Evolutionary conservation across 2,888 invertebrate genomes (phyloP), one percentile per base, ranked within the genome.

Genomic region (Drosophila neutralis): DNA sequence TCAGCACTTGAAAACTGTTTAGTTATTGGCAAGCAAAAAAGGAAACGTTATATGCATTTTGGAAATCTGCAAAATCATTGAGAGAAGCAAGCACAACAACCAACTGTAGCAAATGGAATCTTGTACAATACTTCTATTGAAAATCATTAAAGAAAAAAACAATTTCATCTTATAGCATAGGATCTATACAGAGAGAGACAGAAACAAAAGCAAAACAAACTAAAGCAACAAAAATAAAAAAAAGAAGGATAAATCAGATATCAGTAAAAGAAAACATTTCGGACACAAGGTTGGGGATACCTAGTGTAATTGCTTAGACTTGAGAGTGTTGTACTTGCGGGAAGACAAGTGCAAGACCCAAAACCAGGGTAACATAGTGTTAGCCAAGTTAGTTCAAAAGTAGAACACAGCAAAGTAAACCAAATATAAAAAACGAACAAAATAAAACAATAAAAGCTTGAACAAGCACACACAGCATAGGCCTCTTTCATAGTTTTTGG

Each of bases 281-380:
- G 87, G 84, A 74, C 79, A 82, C 73, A 81, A 83, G 83, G 79
- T 89, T 86, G 92, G 91, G 91, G 91, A 91, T 91, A 92, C 91
- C 90, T 83, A 91, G 91, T 91, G 91, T 91, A 91, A 92, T 91
- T 91, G 91, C 92, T 91, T 80, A 87, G 88, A 87, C 73, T 73
- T 76, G 67, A 70, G 89, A 76, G 91, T 78, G 63, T 77, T 90
- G 87, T 76, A 82, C 87, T 86, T 86, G 86, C 74, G 62, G 59
- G 82, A 79, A 86, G 79, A 76, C 87, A 80, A 88, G 87, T 83
- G 86, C 89, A 89, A 80, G 68, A 80, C 89, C 76, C 75, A 74
- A 81, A 64, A 59, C 49, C 69, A 69, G 69, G 76, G 69, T 79
- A 61, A 64, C 49, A 59, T 52, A 59, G 54, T 15, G 45, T 69